These are phyloP conservation scores for Drosophila kanapiae DNA, from an alignment of 1,140 invertebrate genomes.

Conservation along the genomic window DNA sequence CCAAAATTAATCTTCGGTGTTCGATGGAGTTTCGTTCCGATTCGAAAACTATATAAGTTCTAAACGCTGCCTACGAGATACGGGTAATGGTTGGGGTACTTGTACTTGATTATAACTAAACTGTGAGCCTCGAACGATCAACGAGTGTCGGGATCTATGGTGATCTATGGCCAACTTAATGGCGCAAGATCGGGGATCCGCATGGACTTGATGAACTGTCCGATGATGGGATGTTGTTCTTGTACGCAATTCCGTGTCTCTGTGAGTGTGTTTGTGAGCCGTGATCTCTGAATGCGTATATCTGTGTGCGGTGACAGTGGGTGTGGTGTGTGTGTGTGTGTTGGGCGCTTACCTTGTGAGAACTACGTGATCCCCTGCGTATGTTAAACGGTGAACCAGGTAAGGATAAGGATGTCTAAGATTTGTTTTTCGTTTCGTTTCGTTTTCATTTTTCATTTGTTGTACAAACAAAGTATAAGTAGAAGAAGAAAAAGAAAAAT, in stretches of 20 bases:
- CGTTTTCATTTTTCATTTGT: constrained; percentile 64
- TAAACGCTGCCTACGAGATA: constrained; percentile 40
- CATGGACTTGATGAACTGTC: constrained; percentile 18
- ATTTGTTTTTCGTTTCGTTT: constrained; percentile 62
- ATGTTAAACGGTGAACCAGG: constrained; percentile 98
- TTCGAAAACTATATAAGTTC: constrained; percentile 26
- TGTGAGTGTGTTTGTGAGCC: constrained; percentile 19
- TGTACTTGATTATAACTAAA: constrained; percentile 16
- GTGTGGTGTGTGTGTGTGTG: constrained; percentile 56
- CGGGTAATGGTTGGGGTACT: constrained; percentile 10
- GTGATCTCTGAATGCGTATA: constrained; percentile 9
- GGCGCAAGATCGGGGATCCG: background rate
- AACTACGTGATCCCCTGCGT: constrained; percentile 94
- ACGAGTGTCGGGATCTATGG: background rate
- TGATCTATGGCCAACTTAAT: constrained; percentile 9
- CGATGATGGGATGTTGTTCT: constrained; percentile 9
- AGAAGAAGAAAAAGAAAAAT: constrained; percentile 84
- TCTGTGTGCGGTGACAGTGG: constrained; percentile 32
- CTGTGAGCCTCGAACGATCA: constrained; percentile 24
- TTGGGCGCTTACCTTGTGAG: constrained; percentile 92
- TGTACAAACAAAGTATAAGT: constrained; percentile 79
- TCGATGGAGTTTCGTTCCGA: constrained; percentile 20
- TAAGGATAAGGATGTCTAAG: constrained; percentile 97
- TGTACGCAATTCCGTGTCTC: constrained; percentile 20
- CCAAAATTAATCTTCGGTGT: constrained; percentile 17